Conservation (phyloP, 2,113 vertebrate species). For the Phyllopteryx taeniolatus region DNA sequence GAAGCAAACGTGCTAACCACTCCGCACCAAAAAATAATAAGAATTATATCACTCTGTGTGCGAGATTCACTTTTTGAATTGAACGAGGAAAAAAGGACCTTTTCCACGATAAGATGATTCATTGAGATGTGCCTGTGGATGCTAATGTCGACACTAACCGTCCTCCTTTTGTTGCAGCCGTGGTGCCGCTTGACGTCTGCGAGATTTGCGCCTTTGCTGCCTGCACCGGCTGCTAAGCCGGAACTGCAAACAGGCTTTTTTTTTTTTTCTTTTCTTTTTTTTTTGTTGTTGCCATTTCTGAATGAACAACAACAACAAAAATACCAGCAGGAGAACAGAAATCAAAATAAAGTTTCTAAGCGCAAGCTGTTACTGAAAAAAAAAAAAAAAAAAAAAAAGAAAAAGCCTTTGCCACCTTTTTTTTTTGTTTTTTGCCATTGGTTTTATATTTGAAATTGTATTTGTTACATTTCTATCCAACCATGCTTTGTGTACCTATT, state of each 20-base stretch:
- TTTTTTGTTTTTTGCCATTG: background rate
- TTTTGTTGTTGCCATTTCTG: background rate
- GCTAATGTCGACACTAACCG: background rate
- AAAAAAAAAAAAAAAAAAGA: background rate
- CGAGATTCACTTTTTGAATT: too few species aligned
- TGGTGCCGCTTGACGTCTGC: conserved; percentile 69
- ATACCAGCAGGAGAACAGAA: background rate
- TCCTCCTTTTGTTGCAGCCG: conserved; percentile 26
- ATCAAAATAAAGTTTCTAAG: conserved; percentile 21
- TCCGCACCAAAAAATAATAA: too few species aligned
- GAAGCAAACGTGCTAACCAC: too few species aligned
- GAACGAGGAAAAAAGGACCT: background rate
- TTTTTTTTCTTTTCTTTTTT: conserved; percentile 1
- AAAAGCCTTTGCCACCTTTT: conserved; percentile 19
- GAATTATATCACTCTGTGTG: too few species aligned
- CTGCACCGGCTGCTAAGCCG: conserved; percentile 79
- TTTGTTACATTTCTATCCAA: conserved; percentile 65
- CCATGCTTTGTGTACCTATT: conserved; percentile 49
- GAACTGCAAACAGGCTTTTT: conserved; percentile 19
- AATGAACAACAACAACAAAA: background rate
- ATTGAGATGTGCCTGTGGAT: background rate
- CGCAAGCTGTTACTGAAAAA: conserved; percentile 65
- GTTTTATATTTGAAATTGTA: conserved; percentile 29
- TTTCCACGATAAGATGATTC: background rate
- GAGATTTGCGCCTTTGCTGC: conserved; percentile 84